These are phyloP conservation scores for Cheilosia variabilis DNA, from an alignment of 2,888 invertebrate genomes.

Conservation along the genomic window DNA sequence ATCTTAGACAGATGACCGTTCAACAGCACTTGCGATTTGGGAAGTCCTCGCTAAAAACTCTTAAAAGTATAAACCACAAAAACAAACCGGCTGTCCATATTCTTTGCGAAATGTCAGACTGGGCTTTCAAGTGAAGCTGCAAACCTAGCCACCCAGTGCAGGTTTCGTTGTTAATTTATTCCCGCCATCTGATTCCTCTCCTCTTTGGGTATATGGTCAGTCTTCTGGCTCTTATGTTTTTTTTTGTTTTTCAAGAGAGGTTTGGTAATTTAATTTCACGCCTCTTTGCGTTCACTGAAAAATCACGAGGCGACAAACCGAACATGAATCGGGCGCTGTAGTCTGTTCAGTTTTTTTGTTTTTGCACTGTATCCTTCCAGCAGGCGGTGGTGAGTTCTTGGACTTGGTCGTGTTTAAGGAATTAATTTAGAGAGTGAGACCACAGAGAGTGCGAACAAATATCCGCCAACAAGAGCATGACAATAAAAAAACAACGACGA, in stretches of 20 bases:
- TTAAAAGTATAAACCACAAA: not conserved
- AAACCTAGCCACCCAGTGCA: conserved; percentile 54
- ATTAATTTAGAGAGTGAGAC: conserved; percentile 74
- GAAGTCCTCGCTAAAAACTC: not conserved
- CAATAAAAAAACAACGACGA: not conserved
- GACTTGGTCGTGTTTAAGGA: conserved; percentile 73
- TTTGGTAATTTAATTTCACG: conserved; percentile 75
- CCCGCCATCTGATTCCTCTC: conserved; percentile 57
- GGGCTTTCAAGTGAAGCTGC: not conserved
- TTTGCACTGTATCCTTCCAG: conserved; percentile 10
- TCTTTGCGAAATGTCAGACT: not conserved
- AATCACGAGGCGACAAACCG: conserved; percentile 75
- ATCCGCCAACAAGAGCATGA: conserved; percentile 54
- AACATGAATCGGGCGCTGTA: conserved; percentile 71
- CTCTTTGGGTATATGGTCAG: conserved; percentile 48
- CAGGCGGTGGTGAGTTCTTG: conserved; percentile 46
- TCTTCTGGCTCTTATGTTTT: conserved; percentile 13
- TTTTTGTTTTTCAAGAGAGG: conserved; percentile 28
- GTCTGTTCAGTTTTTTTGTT: conserved; percentile 25
- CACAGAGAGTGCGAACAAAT: conserved; percentile 69
- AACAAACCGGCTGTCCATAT: not conserved
- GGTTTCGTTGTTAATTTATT: conserved; percentile 66
- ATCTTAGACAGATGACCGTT: too few species aligned
- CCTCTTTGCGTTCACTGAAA: conserved; percentile 69
- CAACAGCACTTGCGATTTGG: too few species aligned